Base-by-base conservation (phyloP, 1,140 invertebrate species). In the Zeugodacus cucurbitae region DNA sequence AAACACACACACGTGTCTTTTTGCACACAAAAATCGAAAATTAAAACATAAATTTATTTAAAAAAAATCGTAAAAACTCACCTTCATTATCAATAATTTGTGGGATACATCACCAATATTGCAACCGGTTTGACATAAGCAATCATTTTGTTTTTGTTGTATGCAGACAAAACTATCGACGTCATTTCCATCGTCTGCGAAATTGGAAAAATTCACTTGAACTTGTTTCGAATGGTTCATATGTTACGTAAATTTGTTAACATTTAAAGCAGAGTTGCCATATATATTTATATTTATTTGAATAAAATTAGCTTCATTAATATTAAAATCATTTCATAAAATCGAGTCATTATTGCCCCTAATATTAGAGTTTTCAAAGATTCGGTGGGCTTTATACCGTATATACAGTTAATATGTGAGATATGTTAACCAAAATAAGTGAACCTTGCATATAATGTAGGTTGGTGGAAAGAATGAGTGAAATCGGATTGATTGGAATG, bases 121-220 rank as follows among this genome's bases (percentile, higher is more conserved):
- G 22, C 26, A 17, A 82, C 74, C 74, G 74, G 74, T 82, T 82
- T 22, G 41, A 54, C 44, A 82, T 82, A 82, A 82, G 26, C 34
- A 26, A n/a, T 48, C 11, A 8, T 26, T 41, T 78, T 44, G n/a
- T 59, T 59, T 17, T 82, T 82, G n/a, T 48, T 82, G 74, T 82
- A 2, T 82, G 74, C 8, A 22, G 41, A 82, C 41, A 22, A 41
- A 41, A 82, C 32, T n/a, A 22, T 32, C 67, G 29, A 41, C 32
- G 34, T 48, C 74, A 48, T 82, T 82, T 82, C 74, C 74, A 41
- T 44, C 44, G 41, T 82, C 14, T 54, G 41, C 22, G 22, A 82
- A 41, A 41, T 82, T 82, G 37, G 22, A 74, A 82, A 82, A 82
- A 41, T 82, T 14, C 41, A 82, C 34, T 82, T 54, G 41, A 82